phyloP scores from a whole-genome alignment of 2,797 vertebrate genomes.

The Pipistrellus pipistrellus region DNA sequence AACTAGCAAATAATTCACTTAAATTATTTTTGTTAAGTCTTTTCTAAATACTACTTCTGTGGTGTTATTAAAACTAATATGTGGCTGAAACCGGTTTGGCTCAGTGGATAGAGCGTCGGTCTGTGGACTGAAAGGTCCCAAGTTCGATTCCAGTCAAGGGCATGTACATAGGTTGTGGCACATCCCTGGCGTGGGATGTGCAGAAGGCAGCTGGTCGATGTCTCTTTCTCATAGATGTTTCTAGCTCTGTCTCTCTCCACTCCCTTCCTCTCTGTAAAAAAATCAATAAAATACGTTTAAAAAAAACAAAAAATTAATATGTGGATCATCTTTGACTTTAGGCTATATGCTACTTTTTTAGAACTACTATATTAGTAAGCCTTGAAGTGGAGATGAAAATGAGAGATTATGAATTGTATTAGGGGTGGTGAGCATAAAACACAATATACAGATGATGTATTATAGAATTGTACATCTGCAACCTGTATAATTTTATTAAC shows the following conservation, averaged over 20 bases:
- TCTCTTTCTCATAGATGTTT: too few species aligned
- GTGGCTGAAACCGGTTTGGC: not conserved
- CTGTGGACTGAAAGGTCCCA: too few species aligned
- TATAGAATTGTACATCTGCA: not conserved
- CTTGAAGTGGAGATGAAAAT: not conserved
- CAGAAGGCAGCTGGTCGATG: too few species aligned
- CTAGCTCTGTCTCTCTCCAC: too few species aligned
- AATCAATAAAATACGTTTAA: too few species aligned
- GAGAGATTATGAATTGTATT: not conserved
- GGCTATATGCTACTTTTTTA: not conserved
- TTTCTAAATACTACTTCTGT: not conserved
- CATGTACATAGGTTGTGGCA: too few species aligned
- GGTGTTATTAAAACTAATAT: not conserved
- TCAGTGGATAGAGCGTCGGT: too few species aligned
- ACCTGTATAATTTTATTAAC: not conserved
- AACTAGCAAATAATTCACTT: not conserved
- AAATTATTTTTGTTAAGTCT: constrained; percentile 29
- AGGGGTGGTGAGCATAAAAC: not conserved
- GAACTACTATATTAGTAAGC: not conserved
- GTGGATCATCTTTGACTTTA: not conserved
- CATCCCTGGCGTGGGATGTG: too few species aligned
- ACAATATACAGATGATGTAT: not conserved
- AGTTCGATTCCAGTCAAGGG: too few species aligned
- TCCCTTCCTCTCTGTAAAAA: too few species aligned
- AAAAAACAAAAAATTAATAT: not conserved